Percentiles rank a stretch among this genome's conserved stretches.
These are phyloP conservation scores for Scrobipalpa costella DNA, from an alignment of 2,888 invertebrate species.

Conservation along the genomic window DNA sequence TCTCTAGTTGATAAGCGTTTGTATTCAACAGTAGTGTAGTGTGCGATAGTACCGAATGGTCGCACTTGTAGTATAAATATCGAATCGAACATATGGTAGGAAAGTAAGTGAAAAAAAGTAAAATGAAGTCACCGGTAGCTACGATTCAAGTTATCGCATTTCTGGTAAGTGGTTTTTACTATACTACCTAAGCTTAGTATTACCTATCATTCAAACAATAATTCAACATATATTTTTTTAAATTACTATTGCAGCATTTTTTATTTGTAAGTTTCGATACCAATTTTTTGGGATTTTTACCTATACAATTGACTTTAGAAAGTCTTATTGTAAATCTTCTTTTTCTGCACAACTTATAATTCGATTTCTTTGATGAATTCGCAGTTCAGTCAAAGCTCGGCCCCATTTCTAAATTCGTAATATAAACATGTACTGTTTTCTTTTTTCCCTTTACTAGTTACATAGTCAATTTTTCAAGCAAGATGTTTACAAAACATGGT, in stretches of 20 bases:
- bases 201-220: too few relatives aligned
- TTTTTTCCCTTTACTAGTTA: background rate
- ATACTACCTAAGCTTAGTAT: too few relatives aligned
- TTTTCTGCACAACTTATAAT: too few relatives aligned
- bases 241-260: too few relatives aligned
- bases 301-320: background rate
- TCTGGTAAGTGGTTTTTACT: constrained; percentile 47
- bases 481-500: background rate
- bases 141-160: constrained; percentile 44
- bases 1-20: background rate
- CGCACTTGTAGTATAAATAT: background rate
- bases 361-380: too few relatives aligned
- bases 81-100: background rate
- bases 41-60: background rate
- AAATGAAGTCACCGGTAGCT: constrained; percentile 40
- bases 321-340: too few relatives aligned
- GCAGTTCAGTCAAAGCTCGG: too few relatives aligned
- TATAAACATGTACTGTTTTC: too few relatives aligned
- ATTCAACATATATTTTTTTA: too few relatives aligned
- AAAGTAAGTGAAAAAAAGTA: constrained; percentile 1
- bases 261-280: too few relatives aligned
- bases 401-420: too few relatives aligned
- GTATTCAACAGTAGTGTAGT: background rate
- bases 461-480: background rate
- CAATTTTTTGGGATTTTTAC: too few relatives aligned